Conservation (phyloP, 2,113 vertebrate species). For the Cyanistes caeruleus region DNA sequence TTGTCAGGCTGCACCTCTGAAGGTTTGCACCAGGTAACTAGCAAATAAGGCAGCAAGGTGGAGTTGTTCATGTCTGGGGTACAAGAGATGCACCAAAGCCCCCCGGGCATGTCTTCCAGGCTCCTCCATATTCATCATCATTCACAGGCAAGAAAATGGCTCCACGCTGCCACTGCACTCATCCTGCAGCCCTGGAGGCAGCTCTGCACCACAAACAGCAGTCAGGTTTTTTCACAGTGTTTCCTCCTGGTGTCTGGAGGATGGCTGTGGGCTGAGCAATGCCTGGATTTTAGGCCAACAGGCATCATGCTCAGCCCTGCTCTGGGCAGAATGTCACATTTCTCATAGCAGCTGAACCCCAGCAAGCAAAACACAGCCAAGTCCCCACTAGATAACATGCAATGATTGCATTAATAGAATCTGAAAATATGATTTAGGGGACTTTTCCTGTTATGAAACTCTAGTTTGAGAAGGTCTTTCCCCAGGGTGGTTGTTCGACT, state of each 20-base stretch:
- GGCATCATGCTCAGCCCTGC: background rate
- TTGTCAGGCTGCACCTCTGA: background rate
- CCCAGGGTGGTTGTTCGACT: rapidly evolving
- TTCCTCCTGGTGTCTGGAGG: background rate
- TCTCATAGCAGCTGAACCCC: background rate
- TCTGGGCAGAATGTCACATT: rapidly evolving
- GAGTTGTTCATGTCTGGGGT: background rate
- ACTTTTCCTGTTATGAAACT: background rate
- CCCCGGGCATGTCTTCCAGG: background rate
- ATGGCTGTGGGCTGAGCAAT: background rate
- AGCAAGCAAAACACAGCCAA: background rate
- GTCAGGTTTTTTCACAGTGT: background rate
- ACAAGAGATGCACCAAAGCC: background rate
- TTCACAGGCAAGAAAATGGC: background rate
- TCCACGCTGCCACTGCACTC: rapidly evolving
- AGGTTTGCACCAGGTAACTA: background rate
- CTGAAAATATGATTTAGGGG: background rate
- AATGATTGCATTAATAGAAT: background rate
- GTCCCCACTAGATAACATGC: background rate
- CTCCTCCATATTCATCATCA: background rate
- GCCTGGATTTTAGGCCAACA: background rate
- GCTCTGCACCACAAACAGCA: background rate
- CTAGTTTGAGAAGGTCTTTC: background rate
- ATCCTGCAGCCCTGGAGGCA: background rate
- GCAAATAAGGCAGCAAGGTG: background rate